Conservation (phyloP, 2,113 vertebrate species). For the Periophthalmus modestus region DNA sequence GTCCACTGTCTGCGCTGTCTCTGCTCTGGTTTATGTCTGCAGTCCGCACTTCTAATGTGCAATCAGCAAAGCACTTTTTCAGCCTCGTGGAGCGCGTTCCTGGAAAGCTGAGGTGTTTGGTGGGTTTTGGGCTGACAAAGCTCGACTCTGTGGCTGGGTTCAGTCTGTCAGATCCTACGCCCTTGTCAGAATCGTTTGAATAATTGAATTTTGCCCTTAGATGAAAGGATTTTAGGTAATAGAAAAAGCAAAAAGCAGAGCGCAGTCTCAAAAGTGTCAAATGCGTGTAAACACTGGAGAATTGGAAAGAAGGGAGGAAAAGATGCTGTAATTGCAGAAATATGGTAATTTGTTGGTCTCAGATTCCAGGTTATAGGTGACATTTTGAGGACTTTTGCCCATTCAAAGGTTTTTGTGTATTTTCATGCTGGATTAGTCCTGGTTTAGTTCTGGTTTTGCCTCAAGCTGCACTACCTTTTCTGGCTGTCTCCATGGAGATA, state of each 20-base stretch:
- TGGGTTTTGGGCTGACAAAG: constrained; percentile 54
- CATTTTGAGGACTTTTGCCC: too few relatives aligned
- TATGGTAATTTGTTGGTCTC: too few relatives aligned
- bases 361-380: too few relatives aligned
- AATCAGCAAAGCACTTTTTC: constrained; percentile 46
- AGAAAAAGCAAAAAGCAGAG: neutral
- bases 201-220: constrained; percentile 53
- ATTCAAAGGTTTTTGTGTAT: too few relatives aligned
- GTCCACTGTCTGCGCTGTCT: neutral
- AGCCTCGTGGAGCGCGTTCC: constrained; percentile 13
- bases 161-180: constrained; percentile 47
- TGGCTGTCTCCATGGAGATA: too few relatives aligned
- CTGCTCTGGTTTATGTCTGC: neutral
- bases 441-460: too few relatives aligned
- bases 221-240: neutral
- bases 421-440: too few relatives aligned
- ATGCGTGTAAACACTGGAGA: neutral
- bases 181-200: constrained; percentile 59
- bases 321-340: neutral
- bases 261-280: neutral
- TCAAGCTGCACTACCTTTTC: too few relatives aligned
- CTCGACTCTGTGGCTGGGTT: constrained; percentile 48
- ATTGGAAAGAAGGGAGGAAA: neutral
- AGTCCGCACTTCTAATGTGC: constrained; percentile 23
- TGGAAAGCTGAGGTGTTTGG: constrained; percentile 54